Percentiles rank a stretch among this genome's conserved stretches.
These are phyloP conservation scores for Carabus problematicus DNA, from an alignment of 2,888 invertebrate species.

Conservation along the genomic window DNA sequence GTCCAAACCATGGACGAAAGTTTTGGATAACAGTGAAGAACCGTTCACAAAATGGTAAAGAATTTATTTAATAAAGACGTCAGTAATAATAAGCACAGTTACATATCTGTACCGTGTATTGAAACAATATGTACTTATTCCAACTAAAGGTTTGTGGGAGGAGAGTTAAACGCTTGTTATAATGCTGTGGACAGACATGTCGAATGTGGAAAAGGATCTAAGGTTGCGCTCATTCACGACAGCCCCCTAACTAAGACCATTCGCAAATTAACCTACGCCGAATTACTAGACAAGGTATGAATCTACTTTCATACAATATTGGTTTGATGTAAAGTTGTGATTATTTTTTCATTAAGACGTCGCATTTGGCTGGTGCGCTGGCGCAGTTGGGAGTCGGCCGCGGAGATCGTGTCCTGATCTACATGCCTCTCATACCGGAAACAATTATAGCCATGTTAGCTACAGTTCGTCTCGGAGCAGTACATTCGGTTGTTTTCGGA, in stretches of 20 bases:
- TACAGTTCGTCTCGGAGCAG: constrained; percentile 83
- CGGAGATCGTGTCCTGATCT: constrained; percentile 88
- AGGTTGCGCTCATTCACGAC: constrained; percentile 87
- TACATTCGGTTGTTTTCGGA: constrained; percentile 96
- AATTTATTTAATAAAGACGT: neutral
- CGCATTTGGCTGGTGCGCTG: constrained; percentile 80
- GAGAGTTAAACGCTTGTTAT: constrained; percentile 90
- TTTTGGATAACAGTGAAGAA: constrained; percentile 81
- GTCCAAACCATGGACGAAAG: constrained; percentile 84
- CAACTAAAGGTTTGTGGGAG: constrained; percentile 79
- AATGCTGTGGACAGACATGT: constrained; percentile 94
- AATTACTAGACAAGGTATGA: constrained; percentile 78
- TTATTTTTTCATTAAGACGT: constrained; percentile 62
- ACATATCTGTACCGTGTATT: constrained; percentile 17
- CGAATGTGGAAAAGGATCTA: constrained; percentile 76
- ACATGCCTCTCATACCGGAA: constrained; percentile 95
- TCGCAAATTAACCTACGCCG: constrained; percentile 79
- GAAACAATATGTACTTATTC: constrained; percentile 14
- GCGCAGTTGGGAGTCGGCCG: constrained; percentile 77
- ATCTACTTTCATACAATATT: neutral
- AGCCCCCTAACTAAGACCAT: constrained; percentile 85
- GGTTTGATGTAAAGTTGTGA: neutral
- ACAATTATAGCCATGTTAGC: constrained; percentile 90
- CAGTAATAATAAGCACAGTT: neutral
- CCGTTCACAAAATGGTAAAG: constrained; percentile 90